Conservation (phyloP, 2,797 vertebrate species). For the Gymnocypris eckloni region DNA sequence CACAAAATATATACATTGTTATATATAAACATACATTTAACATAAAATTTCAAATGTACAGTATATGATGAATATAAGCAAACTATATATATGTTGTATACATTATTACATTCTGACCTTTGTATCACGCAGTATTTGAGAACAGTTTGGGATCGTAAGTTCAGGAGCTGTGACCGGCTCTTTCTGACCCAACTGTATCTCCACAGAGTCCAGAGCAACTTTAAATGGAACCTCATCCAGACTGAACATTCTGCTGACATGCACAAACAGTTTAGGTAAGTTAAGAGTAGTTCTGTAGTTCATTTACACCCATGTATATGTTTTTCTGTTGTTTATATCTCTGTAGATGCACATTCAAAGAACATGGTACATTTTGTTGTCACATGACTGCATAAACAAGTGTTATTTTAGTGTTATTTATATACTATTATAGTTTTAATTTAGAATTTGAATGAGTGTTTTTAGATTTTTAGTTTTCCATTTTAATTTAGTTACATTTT, state of each 20-base stretch:
- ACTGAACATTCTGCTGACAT: conserved; percentile 76
- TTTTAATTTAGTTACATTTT: background rate
- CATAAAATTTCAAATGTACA: background rate
- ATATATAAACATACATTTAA: background rate
- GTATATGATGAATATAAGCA: background rate
- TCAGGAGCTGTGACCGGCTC: conserved; percentile 66
- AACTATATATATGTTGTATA: background rate
- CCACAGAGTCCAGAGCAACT: conserved; percentile 67
- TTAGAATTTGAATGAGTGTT: background rate
- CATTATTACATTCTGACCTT: conserved; percentile 66
- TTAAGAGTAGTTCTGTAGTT: background rate
- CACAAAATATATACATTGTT: background rate
- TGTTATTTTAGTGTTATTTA: background rate
- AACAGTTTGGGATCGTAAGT: conserved; percentile 76
- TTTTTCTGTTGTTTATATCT: background rate
- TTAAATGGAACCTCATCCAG: conserved; percentile 90
- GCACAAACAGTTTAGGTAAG: background rate
- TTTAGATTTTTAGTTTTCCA: background rate
- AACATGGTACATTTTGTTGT: background rate
- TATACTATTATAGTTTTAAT: background rate
- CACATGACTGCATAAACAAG: background rate
- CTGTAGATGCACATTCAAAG: background rate
- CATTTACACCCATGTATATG: background rate
- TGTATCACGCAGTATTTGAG: conserved; percentile 80
- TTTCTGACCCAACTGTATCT: conserved; percentile 59